A percentile compares a stretch with the other conserved stretches of the same genome.
Evolutionary conservation across 2,888 invertebrate genomes (phyloP).

Genomic region (Eupeodes luniger): DNA sequence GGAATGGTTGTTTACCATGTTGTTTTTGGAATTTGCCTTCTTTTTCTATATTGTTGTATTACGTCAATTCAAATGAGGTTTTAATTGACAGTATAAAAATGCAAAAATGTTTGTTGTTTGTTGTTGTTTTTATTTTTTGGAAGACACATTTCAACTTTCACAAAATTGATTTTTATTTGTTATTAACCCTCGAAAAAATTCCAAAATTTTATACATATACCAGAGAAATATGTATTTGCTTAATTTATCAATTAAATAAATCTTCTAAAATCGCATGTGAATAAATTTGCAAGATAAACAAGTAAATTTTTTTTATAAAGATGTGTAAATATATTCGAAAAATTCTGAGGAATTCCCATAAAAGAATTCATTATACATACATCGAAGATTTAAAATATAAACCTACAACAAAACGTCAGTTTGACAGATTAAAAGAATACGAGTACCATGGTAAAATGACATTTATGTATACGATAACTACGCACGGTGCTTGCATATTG

Average conservation of each 20-base stretch:
- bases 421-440: not conserved
- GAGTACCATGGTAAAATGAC: not conserved
- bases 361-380: not conserved
- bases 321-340: not conserved
- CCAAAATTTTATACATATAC: constrained; percentile 33
- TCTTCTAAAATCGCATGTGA: constrained; percentile 24
- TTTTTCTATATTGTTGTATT: constrained; percentile 2
- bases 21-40: constrained; percentile 29
- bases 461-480: not conserved
- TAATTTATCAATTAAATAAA: constrained; percentile 56
- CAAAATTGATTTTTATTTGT: constrained; percentile 25
- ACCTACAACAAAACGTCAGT: constrained; percentile 3
- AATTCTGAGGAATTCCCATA: constrained; percentile 50
- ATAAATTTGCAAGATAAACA: constrained; percentile 41
- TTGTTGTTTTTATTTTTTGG: constrained; percentile 19
- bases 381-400: not conserved
- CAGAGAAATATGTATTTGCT: constrained; percentile 31
- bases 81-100: constrained; percentile 15
- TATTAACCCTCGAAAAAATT: constrained; percentile 44
- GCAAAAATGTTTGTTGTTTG: constrained; percentile 16
- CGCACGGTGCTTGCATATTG: not conserved
- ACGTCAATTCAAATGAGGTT: constrained; percentile 63
- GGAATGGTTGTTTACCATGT: constrained; percentile 43
- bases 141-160: constrained; percentile 57
- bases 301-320: not conserved